Evolutionary conservation across 2,888 invertebrate species (phyloP).

Genomic region (Erannis defoliaria): DNA sequence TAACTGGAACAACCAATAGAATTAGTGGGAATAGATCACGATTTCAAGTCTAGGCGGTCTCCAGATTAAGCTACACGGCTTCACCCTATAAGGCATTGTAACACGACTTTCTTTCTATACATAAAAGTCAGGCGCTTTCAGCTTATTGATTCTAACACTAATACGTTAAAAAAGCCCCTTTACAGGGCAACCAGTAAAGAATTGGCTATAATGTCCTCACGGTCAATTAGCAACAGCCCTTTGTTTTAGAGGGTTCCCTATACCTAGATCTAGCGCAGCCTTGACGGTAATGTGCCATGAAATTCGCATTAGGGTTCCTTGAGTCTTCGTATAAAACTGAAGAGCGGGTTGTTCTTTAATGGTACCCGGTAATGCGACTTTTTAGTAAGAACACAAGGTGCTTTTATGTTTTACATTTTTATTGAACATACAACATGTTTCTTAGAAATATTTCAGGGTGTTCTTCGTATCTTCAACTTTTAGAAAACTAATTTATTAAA

Average conservation of each 20-base stretch:
- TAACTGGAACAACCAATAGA: too few relatives aligned
- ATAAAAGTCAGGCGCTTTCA: neutral
- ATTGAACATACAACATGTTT: too few relatives aligned
- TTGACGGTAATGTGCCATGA: constrained; percentile 30
- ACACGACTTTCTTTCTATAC: too few relatives aligned
- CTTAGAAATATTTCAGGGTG: too few relatives aligned
- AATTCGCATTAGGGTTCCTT: constrained; percentile 31
- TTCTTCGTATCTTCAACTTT: too few relatives aligned
- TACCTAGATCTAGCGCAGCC: constrained; percentile 24
- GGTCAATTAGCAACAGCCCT: constrained; percentile 31
- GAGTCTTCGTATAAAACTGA: neutral
- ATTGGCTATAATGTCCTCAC: constrained; percentile 24
- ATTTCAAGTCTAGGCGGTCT: too few relatives aligned
- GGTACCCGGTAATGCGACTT: neutral
- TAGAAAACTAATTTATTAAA: too few relatives aligned
- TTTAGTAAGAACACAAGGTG: neutral
- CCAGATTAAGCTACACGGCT: too few relatives aligned
- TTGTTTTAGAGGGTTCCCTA: constrained; percentile 27
- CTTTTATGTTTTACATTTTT: neutral
- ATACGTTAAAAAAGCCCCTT: constrained; percentile 7
- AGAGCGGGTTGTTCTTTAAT: neutral
- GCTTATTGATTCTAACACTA: constrained; percentile 9
- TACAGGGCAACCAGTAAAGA: constrained; percentile 15
- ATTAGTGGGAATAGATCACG: too few relatives aligned
- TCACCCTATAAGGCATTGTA: too few relatives aligned